Base-by-base conservation (phyloP, 2,888 invertebrate genomes). In the Thelaira solivaga region DNA sequence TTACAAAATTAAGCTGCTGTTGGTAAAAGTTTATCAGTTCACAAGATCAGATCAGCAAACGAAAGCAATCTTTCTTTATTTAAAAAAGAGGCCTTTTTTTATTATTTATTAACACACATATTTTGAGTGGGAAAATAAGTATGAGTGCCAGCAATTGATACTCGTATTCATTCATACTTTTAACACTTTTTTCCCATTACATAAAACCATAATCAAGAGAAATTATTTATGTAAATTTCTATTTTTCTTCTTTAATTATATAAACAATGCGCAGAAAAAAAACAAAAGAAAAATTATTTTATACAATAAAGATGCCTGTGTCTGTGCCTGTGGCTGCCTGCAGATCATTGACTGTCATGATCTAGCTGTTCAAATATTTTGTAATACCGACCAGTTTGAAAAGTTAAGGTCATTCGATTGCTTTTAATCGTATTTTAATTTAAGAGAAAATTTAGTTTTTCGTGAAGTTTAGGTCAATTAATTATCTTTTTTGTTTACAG, bases 191-290 rank as follows among this genome's bases (percentile, higher is more conserved):
- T 62, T 47, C 34, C 5, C 29, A 57, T n/a, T n/a, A 64, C 57
- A 34, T 5, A 39, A 36, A 47, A 62, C 20, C 64, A 71, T 64
- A 20, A 62, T 20, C 4, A 55, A 67, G 61, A 67, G 72, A 62
- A 72, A 72, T 67, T 72, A 51, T 77, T 62, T 57, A 77, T 72
- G 76, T 45, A 72, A 71, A 76, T 71, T 76, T 43, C 20, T 31
- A 43, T n/a, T 5, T 16, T 61, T 47, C 16, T 34, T 62, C 11
- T 34, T 36, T 55, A 73, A 73, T 73, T 73, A 59, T 36, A 34
- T 45, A 69, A 69, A 76, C 45, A 55, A 45, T 53, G 22, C 8
- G 11, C 8, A 47, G 22, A 64, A 47, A 24, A 47, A 39, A 34
- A 39, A 39, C 1, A 62, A 24, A 49, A 8, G 7, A 18, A 36